Evolutionary conservation across 1,140 invertebrate species (phyloP), one percentile per base, ranked within the genome.

Genomic region (Temnothorax curvispinosus): DNA sequence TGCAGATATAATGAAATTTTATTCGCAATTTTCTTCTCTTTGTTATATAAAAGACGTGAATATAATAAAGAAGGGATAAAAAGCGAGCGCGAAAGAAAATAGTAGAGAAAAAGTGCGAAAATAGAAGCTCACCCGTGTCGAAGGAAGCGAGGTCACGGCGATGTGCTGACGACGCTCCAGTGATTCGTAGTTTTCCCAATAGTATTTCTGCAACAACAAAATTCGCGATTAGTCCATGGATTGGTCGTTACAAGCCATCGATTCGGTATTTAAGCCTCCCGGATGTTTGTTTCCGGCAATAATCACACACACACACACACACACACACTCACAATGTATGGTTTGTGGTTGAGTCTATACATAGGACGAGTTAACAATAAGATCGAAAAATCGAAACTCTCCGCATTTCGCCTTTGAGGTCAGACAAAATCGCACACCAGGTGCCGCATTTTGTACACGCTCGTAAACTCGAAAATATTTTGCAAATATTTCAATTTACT

Each of bases 131-230:
- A 89, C 88, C 82, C 35, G 87, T 80, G 81, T 52, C 52, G 87
- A 72, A 35, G 41, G n/a, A 41, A 58, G 35, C 35, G 15, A 54
- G n/a, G 76, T 21, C 74, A 81, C 67, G 65, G 52, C n/a, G 41
- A 44, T 18, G 54, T 38, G 82, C 18, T 50, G 82, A 77, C 13
- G 32, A 52, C 38, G 44, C 54, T 27, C 27, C 82, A 38, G 72
- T 76, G 75, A 81, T 44, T 76, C 69, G 74, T 35, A 72, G 56
- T 50, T 75, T 13, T 27, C 32, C 69, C 69, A 64, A 41, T 58
- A 64, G 60, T 56, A 81, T 85, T 76, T 89, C 88, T 89, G 88
- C 60, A 89, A 89, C 76, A 89, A 89, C 65, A 82, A 84, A 84
- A 84, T 75, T 84, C 41, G 7, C 41, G 54, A 75, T 84, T 84